Base-by-base conservation (phyloP, 2,113 vertebrate species). In the Suncus etruscus region DNA sequence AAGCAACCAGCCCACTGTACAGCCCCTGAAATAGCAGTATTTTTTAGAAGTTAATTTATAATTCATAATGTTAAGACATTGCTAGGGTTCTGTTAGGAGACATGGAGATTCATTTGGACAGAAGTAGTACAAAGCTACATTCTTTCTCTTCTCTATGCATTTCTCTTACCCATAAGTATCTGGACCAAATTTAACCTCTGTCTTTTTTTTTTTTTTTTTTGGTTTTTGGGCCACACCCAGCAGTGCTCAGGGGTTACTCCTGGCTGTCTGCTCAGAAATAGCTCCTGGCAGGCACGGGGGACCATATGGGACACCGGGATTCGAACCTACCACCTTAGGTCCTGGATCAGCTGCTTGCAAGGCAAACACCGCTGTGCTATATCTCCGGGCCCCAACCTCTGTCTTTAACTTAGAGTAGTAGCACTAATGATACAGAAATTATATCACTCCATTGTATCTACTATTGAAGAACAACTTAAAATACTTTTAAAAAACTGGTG, bases 11-110 rank as follows among this genome's bases (percentile, higher is more conserved):
- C 58, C 58, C 22, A 20, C 58, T 61, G 58, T 61, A 2, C 18
- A 8, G 58, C 58, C 58, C 58, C 16, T 54, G 51, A 54, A 54
- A 15, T 54, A 54, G 18, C 32, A n/a, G 31, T 58, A 2, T 85
- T 83, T 75, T 31, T 86, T 75, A 87, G 79, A 87, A 58, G 25
- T 4, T 68, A 77, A 66, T 39, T 78, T 22, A 32, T n/a, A 32
- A 74, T 8, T 84, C 39, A 69, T 51, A 11, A 51, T 20, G 9
- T 66, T 70, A 15, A 54, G 29, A 76, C 11, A 10, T 65, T 76
- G 27, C 63, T 39, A 39, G 39, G 39, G 39, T 15, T n/a, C 5
- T 6, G 1, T 48, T 39, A 15, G 78, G 86, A 45, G 22, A 22
- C 24, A 24, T 39, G 69, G 27, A 31, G 0, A 15, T 77, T 32